Base-by-base conservation (phyloP, 2,888 invertebrate species). In the Diarsia mendica region DNA sequence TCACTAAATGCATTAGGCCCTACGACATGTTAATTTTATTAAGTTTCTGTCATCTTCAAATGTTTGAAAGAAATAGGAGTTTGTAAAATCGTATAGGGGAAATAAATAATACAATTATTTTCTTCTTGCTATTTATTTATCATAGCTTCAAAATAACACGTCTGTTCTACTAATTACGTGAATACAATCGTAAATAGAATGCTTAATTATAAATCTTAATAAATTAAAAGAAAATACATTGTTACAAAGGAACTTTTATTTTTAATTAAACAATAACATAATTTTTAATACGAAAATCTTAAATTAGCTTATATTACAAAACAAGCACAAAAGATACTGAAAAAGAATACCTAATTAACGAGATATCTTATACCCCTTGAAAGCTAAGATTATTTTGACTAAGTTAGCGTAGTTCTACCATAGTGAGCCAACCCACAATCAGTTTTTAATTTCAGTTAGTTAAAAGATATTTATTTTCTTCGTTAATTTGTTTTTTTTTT, bases 201-300 rank as follows among this genome's bases (percentile, higher is more conserved):
- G 11, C 20, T 51, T 48, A 23, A 46, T 53, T 39, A 15, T 9
- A 48, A 75, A 44, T 18, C 39, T 33, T 23, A 55, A 4, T n/a
- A 23, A 44, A 46, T n/a, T 49, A 69, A 58, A 58, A 49, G 20
- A 51, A 67, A 71, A 78, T 65, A 77, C 33, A 78, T 60, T 71
- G n/a, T 49, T 68, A 78, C 2, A 33, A 60, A 79, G 79, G 69
- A 73, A 70, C 84, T 72, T 80, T 83, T 28, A 72, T 23, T 28
- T 28, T 28, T 28, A 20, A 65, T 69, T 23, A 61, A 68, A 67
- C 64, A 71, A 60, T 77, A 49, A 61, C 23, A 61, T 61, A 49
- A 55, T 63, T 71, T 64, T 44, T 61, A 77, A 82, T 61, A 55
- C 13, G 60, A 68, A 44, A n/a, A 44, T 72, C 20, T 39, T 65